A percentile compares a stretch with the other conserved stretches of the same genome.
Evolutionary conservation across 2,888 invertebrate genomes (phyloP).

Genomic region (Dicyrtoma fusca): DNA sequence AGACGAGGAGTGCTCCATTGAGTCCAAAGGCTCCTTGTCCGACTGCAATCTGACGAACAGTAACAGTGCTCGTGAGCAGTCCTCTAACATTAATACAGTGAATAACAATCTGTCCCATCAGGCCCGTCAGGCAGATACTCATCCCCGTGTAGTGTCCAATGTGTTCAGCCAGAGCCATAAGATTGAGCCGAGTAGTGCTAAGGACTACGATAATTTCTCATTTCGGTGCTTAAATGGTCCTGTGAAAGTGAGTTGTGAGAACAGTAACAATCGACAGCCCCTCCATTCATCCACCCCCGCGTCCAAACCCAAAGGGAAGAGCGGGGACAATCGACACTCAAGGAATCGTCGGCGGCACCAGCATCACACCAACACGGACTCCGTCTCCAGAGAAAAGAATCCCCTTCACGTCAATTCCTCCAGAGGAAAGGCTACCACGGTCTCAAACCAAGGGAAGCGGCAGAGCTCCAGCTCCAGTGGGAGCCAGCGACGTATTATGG

Average conservation of each 20-base stretch:
- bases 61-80: constrained; percentile 5
- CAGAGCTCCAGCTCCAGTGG: background rate
- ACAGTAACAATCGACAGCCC: no score
- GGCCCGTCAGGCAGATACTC: background rate
- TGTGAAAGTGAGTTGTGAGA: background rate
- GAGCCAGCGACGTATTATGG: constrained; percentile 41
- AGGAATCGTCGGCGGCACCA: constrained; percentile 33
- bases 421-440: no score
- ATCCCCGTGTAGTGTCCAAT: background rate
- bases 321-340: constrained; percentile 25
- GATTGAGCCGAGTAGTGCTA: background rate
- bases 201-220: constrained; percentile 11
- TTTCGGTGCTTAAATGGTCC: constrained; percentile 16
- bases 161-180: background rate
- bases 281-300: no score
- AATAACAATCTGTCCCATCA: constrained; percentile 30
- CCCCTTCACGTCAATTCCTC: constrained; percentile 29
- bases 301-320: constrained; percentile 32
- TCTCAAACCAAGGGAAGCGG: background rate
- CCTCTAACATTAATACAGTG: constrained; percentile 23
- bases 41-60: constrained; percentile 34
- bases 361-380: constrained; percentile 31
- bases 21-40: constrained; percentile 28
- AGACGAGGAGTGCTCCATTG: constrained; percentile 29
- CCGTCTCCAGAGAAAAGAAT: constrained; percentile 1